Evolutionary conservation across 2,113 vertebrate genomes (phyloP), one percentile per base, ranked within the genome.

Genomic region (Sceloporus undulatus): DNA sequence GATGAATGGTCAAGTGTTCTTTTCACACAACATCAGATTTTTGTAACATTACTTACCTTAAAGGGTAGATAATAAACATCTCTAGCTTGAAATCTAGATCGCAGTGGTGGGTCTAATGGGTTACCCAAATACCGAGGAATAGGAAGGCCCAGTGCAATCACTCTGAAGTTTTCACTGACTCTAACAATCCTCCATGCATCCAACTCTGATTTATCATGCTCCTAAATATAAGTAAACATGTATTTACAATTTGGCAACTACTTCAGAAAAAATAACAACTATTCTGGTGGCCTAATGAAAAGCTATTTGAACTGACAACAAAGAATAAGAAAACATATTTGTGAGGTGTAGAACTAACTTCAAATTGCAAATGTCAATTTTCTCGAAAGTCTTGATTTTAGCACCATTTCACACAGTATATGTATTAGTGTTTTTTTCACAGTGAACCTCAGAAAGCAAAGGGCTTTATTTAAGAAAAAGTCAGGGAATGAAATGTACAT

Each of bases 21-120:
- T 59, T 71, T 0, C 13, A 79, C 6, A 88, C 68, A 86, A 42
- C n/a, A 86, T 65, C 48, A 52, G 29, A 42, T 13, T 16, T 84
- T 65, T 79, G 66, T 34, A 54, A 80, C 0, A 23, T 75, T 52
- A 84, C 89, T 94, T 90, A 99, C 99, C 98, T 98, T 99, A 93
- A 99, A 99, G 11, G 99, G 98, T 4, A 99, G 95, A 94, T 98
- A 98, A 96, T 98, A 98, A 95, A 99, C 91, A 91, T 99, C 98
- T 96, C 99, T 97, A 86, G 99, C 99, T 95, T 99, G 99, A 95
- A 99, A 99, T 59, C 99, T 97, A 38, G 99, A 99, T 21, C 99
- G 98, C 34, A 99, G 98, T 1, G 99, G 99, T 0, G 99, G 99
- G 85, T 99, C 99, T 94, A 99, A 92, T 4, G 98, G 98, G 92